A percentile compares a stretch with the other conserved stretches of the same genome.
Evolutionary conservation across 2,113 vertebrate species (phyloP).

Genomic region (Glaucomys volans): DNA sequence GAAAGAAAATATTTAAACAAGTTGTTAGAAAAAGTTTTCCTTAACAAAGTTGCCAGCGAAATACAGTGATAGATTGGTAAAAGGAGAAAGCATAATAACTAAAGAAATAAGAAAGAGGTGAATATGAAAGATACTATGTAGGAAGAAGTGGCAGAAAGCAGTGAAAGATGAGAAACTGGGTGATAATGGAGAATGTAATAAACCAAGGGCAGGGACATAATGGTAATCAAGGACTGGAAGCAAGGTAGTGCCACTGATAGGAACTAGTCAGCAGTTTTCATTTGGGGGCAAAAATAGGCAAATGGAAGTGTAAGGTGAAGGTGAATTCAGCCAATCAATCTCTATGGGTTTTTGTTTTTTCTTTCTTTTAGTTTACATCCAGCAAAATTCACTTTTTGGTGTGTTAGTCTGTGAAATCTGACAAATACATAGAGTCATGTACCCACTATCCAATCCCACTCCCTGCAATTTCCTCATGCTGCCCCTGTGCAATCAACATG

Average conservation of each 20-base stretch:
- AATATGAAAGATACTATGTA: not conserved
- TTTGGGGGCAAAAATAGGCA: not conserved
- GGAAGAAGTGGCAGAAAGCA: not conserved
- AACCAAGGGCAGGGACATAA: not conserved
- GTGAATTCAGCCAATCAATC: not conserved
- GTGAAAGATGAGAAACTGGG: not conserved
- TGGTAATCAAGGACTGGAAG: not conserved
- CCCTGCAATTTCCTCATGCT: no score
- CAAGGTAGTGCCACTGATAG: not conserved
- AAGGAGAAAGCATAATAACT: not conserved
- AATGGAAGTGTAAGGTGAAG: not conserved
- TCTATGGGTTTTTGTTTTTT: not conserved
- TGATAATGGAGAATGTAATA: not conserved
- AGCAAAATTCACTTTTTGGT: not conserved
- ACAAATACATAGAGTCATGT: not conserved
- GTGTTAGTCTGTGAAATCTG: not conserved
- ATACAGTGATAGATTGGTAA: not conserved
- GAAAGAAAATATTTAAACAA: conserved; percentile 18
- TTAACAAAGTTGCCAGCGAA: not conserved
- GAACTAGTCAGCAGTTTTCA: not conserved
- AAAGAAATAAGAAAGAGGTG: not conserved
- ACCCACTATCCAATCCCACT: not conserved
- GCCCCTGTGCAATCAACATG: no score
- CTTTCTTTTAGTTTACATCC: not conserved
- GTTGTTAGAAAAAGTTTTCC: not conserved